phyloP scores from a whole-genome alignment of 2,797 vertebrate species.

The Poliocrania exsul region DNA sequence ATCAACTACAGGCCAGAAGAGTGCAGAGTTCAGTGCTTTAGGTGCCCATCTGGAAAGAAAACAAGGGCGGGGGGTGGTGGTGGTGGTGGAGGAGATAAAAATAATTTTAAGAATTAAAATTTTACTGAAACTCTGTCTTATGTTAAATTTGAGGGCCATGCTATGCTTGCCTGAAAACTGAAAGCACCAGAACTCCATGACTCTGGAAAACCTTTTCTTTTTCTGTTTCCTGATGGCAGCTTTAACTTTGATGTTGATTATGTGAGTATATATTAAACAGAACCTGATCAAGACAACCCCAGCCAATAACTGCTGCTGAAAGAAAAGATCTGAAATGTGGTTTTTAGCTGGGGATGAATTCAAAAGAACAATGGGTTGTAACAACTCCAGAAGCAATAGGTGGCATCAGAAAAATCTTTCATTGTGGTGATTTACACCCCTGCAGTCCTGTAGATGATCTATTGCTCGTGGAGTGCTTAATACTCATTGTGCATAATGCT shows the following conservation, averaged over 20 bases:
- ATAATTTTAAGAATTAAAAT: not conserved
- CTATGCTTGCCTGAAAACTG: not conserved
- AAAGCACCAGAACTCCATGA: not conserved
- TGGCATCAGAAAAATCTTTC: slow-evolving; percentile 18
- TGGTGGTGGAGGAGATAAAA: too few species aligned
- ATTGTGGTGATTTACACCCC: not conserved
- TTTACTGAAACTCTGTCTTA: not conserved
- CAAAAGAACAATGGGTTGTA: not conserved
- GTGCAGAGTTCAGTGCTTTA: not conserved
- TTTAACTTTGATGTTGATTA: not conserved
- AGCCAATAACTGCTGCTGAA: not conserved
- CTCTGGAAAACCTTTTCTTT: not conserved
- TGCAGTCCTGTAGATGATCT: not conserved
- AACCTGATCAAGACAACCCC: not conserved
- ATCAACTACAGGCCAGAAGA: not conserved
- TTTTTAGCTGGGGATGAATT: not conserved
- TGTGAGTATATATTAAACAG: not conserved
- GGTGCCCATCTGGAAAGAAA: not conserved
- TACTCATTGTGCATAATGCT: not conserved
- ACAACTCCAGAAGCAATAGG: not conserved
- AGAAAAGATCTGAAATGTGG: not conserved
- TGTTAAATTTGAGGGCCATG: not conserved
- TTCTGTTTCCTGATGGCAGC: not conserved
- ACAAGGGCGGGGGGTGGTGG: too few species aligned
- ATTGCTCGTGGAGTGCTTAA: not conserved